Evolutionary conservation across 2,113 vertebrate genomes (phyloP), one percentile per base, ranked within the genome.

Genomic region (human): DNA sequence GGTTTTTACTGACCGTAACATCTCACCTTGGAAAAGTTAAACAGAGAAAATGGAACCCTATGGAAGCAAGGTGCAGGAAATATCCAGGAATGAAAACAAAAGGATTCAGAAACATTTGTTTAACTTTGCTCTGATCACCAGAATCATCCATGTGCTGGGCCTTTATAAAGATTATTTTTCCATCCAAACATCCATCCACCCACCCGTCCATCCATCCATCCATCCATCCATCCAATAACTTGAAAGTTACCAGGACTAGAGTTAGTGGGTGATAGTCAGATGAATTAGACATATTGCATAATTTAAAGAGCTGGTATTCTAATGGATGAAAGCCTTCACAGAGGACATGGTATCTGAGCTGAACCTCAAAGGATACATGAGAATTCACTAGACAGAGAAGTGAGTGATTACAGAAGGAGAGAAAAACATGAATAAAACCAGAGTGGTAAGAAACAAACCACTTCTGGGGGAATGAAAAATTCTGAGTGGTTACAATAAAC

Each of bases 41-140:
- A 85, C 57, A 86, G 78, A 94, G 40, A 81, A 90, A 95, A 80
- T 25, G 66, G 94, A 96, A 61, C 38, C 20, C 14, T 38, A 4
- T 80, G 30, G 18, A 94, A 70, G 18, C 23, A 92, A 96, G 30
- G 35, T 43, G 3, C 57, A 93, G 27, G 35, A 57, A 66, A 72
- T 66, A 88, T 8, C 64, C 50, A 40, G 73, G 55, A 78, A 83
- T 16, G 30, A 30, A 72, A 52, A 64, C 23, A 76, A 89, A 96
- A 35, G 25, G 35, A 86, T 86, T 84, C 48, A 86, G 66, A 89
- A 40, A 73, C 35, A 80, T 83, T 32, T 90, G 8, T 85, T 92
- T 95, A 95, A 82, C 40, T 96, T 78, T 78, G 23, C 40, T 95
- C 52, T 89, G 87, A 87, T 76, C 43, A 64, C 17, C 16, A 95